phyloP scores from a whole-genome alignment of 2,797 vertebrate genomes.

The Enteromius mattozi region DNA sequence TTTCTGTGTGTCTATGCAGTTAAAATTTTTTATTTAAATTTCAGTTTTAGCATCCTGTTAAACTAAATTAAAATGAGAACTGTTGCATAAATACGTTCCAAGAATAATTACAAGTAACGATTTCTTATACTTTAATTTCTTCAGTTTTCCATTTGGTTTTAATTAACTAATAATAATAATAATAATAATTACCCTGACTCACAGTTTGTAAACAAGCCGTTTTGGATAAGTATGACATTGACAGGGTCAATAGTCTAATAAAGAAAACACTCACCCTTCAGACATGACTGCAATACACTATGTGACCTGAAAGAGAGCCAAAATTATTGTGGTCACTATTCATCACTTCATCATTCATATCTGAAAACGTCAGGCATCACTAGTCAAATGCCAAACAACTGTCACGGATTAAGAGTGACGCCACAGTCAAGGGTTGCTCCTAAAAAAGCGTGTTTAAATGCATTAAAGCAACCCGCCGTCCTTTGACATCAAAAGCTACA shows the following conservation, averaged over 20 bases:
- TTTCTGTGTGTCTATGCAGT: background rate
- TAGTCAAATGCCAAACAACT: conserved; percentile 62
- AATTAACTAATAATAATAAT: background rate
- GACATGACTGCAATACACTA: conserved; percentile 65
- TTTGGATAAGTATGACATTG: conserved; percentile 40
- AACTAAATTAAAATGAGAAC: background rate
- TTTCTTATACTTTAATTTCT: background rate
- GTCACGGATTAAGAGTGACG: conserved; percentile 53
- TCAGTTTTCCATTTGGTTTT: background rate
- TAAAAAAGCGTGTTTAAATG: conserved; percentile 22
- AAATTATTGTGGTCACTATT: conserved; percentile 67
- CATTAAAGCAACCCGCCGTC: conserved; percentile 4
- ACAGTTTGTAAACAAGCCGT: conserved; percentile 33
- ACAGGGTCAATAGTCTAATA: conserved; percentile 59
- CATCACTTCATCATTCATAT: conserved; percentile 41
- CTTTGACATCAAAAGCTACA: conserved; percentile 19
- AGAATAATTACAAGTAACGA: background rate
- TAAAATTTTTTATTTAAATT: background rate
- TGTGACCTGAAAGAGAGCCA: conserved; percentile 64
- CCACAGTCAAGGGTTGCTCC: conserved; percentile 44
- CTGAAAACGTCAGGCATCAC: conserved; percentile 38
- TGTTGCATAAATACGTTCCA: background rate
- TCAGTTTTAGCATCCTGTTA: background rate
- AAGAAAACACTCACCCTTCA: conserved; percentile 66
- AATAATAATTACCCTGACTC: background rate